Evolutionary conservation across 2,113 vertebrate species (phyloP).

Genomic region (Synchiropus splendidus): DNA sequence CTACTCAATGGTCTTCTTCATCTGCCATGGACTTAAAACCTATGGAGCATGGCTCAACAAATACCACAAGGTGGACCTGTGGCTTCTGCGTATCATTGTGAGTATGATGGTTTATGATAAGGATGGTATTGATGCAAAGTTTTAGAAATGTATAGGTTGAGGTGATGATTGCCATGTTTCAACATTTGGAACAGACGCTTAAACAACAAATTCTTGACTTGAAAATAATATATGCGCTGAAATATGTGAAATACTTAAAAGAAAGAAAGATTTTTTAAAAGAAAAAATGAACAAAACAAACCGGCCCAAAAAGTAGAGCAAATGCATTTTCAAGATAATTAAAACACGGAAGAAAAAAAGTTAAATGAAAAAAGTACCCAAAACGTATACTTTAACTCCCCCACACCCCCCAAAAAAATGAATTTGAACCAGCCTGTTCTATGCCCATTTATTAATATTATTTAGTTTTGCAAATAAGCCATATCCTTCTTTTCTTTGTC

Average conservation of each 20-base stretch:
- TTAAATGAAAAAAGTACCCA: too few species aligned
- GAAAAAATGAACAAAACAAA: neutral
- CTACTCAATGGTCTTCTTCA: slow-evolving; percentile 57
- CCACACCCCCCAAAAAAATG: neutral
- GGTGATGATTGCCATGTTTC: too few species aligned
- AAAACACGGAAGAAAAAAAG: too few species aligned
- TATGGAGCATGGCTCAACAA: slow-evolving; percentile 68
- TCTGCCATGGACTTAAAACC: slow-evolving; percentile 57
- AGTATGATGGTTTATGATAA: slow-evolving; percentile 3
- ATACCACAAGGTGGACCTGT: slow-evolving; percentile 67
- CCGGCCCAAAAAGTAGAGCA: too few species aligned
- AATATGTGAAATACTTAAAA: neutral
- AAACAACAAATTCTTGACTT: too few species aligned
- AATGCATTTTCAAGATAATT: too few species aligned
- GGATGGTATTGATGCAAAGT: too few species aligned
- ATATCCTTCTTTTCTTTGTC: too few species aligned
- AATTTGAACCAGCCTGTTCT: neutral
- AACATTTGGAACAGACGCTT: neutral
- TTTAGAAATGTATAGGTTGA: too few species aligned
- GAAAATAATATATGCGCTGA: too few species aligned
- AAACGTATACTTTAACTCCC: neutral
- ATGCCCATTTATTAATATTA: too few species aligned
- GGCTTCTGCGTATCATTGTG: slow-evolving; percentile 70
- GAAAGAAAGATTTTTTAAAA: neutral
- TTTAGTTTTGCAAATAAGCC: too few species aligned